phyloP scores from a whole-genome alignment of 2,888 invertebrate species.

The Cantharis nigra region DNA sequence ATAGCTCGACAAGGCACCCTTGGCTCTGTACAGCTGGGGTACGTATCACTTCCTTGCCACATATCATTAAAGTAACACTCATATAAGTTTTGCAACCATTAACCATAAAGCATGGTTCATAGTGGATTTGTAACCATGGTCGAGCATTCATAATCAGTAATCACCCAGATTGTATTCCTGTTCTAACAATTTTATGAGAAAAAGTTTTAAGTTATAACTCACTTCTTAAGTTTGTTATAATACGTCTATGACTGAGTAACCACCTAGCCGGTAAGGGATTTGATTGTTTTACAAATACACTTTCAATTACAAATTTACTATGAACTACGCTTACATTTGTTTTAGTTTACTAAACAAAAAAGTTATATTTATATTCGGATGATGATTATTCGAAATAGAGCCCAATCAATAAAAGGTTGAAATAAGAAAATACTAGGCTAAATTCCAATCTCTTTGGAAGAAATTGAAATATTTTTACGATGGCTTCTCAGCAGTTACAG shows the following conservation, averaged over 20 bases:
- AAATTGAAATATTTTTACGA: background rate
- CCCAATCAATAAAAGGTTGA: background rate
- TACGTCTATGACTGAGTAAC: background rate
- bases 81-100: background rate
- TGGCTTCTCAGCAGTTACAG: background rate
- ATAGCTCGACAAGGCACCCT: conserved; percentile 80
- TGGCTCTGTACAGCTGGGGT: conserved; percentile 94
- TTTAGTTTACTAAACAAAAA: background rate
- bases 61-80: conserved; percentile 11
- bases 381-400: background rate
- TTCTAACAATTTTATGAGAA: background rate
- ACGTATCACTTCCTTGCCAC: conserved; percentile 65
- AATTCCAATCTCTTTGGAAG: background rate
- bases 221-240: background rate
- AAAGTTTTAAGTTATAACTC: background rate
- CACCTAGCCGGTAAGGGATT: background rate
- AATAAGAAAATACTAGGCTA: background rate
- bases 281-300: background rate
- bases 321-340: background rate
- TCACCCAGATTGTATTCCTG: background rate
- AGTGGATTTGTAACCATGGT: background rate
- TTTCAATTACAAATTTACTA: background rate
- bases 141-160: background rate
- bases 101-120: background rate
- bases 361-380: background rate